Evolutionary conservation across 1,140 invertebrate species (phyloP), one percentile per base, ranked within the genome.

Genomic region (Aphis gossypii): DNA sequence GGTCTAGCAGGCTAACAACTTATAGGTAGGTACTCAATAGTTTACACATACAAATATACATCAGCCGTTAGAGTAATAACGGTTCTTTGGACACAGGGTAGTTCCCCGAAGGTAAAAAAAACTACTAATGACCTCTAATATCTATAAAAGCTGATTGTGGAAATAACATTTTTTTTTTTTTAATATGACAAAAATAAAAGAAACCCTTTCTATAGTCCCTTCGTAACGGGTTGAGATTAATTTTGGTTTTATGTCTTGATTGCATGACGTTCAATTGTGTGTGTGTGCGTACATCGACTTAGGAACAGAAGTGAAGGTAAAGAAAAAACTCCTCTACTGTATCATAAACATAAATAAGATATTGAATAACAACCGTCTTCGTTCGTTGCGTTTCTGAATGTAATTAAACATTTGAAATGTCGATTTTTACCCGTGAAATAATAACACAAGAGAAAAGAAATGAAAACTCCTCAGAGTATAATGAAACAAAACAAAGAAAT

Each of bases 211-310:
- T 48, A 60, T 41, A 83, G 60, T 83, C 68, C 68, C 44, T 92
- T 18, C 35, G 30, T 51, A 93, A 93, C 92, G 92, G 92, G 82
- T 86, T 93, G 82, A 84, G 51, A 93, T 93, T 93, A 93, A 93
- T 93, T 93, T 93, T 93, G 20, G 76, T 93, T 93, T 93, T 93
- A 93, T 93, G 92, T 93, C 92, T 93, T 93, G 92, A 93, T 93
- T 93, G 82, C 92, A 93, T 93, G 92, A 93, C 92, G 48, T 84
- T 82, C 48, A 54, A 84, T 54, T 68, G 23, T n/a, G 35, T 56
- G 51, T 41, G 44, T 90, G 56, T 68, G 25, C 30, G 38, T 91
- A 30, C 76, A 11, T 91, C 23, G 41, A 18, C 44, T 48, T 38
- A 90, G 23, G n/a, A 54, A 9, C 1, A 89, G 48, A 38, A 56